Percentiles rank a stretch among this genome's conserved stretches.
Evolutionary conservation across 2,797 vertebrate genomes (phyloP).

Genomic region (Sciaenops ocellatus): DNA sequence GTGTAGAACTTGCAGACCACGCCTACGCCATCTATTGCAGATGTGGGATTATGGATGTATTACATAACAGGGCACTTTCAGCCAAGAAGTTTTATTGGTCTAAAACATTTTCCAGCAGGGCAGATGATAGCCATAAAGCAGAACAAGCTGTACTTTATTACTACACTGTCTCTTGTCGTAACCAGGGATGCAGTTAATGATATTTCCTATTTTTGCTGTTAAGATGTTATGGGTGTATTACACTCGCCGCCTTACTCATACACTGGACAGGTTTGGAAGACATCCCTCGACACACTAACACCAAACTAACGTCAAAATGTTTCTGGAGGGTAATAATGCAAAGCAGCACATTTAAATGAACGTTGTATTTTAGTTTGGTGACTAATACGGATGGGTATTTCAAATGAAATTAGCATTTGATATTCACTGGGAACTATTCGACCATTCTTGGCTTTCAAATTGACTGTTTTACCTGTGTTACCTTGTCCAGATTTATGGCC

Average conservation of each 20-base stretch:
- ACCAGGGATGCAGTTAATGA: constrained; percentile 25
- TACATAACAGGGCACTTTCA: constrained; percentile 39
- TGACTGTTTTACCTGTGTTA: too few relatives aligned
- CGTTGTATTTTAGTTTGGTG: neutral
- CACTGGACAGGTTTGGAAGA: constrained; percentile 4
- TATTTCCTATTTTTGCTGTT: constrained; percentile 25
- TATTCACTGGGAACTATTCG: too few relatives aligned
- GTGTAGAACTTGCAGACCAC: constrained; percentile 16
- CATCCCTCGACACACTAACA: neutral
- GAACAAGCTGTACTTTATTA: constrained; percentile 47
- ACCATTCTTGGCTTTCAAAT: too few relatives aligned
- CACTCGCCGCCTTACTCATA: neutral
- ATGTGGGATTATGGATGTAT: constrained; percentile 54
- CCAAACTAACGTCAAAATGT: neutral
- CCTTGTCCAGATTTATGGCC: too few relatives aligned
- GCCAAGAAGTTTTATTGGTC: constrained; percentile 49
- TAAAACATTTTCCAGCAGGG: constrained; percentile 53
- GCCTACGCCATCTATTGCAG: neutral
- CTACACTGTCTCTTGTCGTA: constrained; percentile 12
- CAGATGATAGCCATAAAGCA: constrained; percentile 53
- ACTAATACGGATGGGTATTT: neutral
- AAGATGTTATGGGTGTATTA: constrained; percentile 8
- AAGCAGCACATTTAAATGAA: neutral
- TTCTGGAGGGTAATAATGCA: neutral
- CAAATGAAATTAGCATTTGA: too few relatives aligned